These are phyloP conservation scores for Paedocypris micromegethes DNA, from an alignment of 2,797 vertebrate genomes.

Conservation along the genomic window DNA sequence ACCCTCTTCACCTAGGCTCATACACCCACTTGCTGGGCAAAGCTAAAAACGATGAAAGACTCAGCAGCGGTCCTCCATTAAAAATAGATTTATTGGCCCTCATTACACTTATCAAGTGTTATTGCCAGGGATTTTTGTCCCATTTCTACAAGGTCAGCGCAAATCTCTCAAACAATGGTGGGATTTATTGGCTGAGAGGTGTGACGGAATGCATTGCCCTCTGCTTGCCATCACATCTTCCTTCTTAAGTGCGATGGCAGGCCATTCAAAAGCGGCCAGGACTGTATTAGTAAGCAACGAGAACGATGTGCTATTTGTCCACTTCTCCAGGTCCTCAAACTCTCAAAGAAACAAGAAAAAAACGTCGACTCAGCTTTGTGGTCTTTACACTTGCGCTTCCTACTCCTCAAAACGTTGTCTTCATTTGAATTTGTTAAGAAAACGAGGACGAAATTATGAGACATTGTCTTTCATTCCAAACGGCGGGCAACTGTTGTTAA, in stretches of 20 bases:
- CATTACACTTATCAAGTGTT: constrained; percentile 60
- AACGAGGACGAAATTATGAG: neutral
- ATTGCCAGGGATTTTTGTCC: constrained; percentile 51
- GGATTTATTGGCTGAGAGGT: constrained; percentile 36
- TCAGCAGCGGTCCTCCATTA: constrained; percentile 66
- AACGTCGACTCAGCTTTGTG: constrained; percentile 26
- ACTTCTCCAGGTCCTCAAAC: constrained; percentile 6
- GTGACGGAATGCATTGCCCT: constrained; percentile 18
- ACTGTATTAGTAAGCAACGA: constrained; percentile 34
- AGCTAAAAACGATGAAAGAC: constrained; percentile 23
- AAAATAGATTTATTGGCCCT: constrained; percentile 63
- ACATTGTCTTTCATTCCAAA: neutral
- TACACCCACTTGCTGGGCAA: neutral
- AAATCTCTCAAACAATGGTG: constrained; percentile 38
- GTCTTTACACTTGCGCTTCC: constrained; percentile 24
- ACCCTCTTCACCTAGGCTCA: constrained; percentile 2
- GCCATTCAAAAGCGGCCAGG: constrained; percentile 30
- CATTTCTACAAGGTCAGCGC: constrained; percentile 51
- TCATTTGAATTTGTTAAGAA: constrained; percentile 4
- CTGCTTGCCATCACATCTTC: constrained; percentile 28
- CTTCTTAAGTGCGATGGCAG: constrained; percentile 24
- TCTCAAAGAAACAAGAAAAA: neutral
- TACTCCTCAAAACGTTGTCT: neutral
- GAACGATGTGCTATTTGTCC: constrained; percentile 3
- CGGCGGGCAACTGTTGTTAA: neutral